Percentiles rank a stretch among this genome's conserved stretches.
These are phyloP conservation scores for Poecilus cupreus DNA, from an alignment of 2,888 invertebrate genomes.

Conservation along the genomic window DNA sequence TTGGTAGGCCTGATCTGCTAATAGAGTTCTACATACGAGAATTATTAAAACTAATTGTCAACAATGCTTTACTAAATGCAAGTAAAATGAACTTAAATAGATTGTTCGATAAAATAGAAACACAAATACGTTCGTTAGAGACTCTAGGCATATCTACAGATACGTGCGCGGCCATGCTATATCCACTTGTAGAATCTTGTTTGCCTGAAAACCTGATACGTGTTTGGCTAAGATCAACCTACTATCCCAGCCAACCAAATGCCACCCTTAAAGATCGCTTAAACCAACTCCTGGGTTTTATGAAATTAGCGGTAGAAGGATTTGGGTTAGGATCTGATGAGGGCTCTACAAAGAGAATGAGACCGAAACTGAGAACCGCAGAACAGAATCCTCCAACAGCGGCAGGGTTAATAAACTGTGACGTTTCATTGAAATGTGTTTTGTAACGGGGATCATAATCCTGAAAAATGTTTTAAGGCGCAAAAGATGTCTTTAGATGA, in stretches of 20 bases:
- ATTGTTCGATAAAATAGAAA: conserved; percentile 33
- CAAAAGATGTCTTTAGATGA: conserved; percentile 19
- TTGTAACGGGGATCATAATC: conserved; percentile 1
- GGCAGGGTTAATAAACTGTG: neutral
- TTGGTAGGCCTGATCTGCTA: conserved; percentile 63
- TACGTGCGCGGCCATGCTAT: conserved; percentile 40
- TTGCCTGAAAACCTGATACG: conserved; percentile 64
- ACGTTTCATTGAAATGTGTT: neutral
- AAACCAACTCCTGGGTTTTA: neutral
- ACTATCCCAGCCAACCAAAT: neutral
- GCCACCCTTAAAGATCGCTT: neutral
- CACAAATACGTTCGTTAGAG: conserved; percentile 25
- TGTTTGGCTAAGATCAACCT: conserved; percentile 15
- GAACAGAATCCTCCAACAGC: neutral
- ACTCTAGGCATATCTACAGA: conserved; percentile 23
- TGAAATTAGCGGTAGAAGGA: conserved; percentile 1
- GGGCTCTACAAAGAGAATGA: neutral
- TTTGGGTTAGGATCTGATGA: neutral
- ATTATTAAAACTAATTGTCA: conserved; percentile 65
- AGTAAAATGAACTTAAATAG: neutral
- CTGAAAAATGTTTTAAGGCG: conserved; percentile 9
- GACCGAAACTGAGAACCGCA: neutral
- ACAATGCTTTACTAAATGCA: conserved; percentile 59
- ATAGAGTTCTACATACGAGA: conserved; percentile 66
- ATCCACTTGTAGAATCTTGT: conserved; percentile 64